Conservation (phyloP, 2,113 vertebrate genomes). For the Smithornis capensis region DNA sequence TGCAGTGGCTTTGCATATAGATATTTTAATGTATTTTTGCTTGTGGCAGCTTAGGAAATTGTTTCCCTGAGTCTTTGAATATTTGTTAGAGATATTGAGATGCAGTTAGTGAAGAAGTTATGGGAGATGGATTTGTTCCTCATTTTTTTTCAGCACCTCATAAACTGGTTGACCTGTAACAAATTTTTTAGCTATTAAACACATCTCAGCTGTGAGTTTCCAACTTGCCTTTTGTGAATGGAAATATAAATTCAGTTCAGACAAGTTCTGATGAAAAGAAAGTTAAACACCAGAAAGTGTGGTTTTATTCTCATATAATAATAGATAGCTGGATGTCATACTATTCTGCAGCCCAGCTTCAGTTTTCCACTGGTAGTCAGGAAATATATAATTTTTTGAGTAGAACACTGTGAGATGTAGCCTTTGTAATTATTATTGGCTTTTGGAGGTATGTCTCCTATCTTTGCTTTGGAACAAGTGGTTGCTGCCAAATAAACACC, state of each 20-base stretch:
- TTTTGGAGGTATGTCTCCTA: not conserved
- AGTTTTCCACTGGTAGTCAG: not conserved
- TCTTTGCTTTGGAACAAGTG: not conserved
- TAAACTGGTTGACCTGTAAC: not conserved
- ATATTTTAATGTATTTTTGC: not conserved
- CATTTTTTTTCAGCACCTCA: not conserved
- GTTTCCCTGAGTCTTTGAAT: not conserved
- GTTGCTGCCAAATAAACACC: not conserved
- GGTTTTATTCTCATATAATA: not conserved
- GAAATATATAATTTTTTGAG: rapidly evolving
- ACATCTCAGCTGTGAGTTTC: not conserved
- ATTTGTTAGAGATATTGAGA: not conserved
- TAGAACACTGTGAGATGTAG: not conserved
- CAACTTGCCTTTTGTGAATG: not conserved
- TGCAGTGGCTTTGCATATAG: too few relatives aligned
- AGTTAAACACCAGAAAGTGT: not conserved
- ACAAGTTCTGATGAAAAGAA: not conserved
- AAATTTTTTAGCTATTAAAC: not conserved
- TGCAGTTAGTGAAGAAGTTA: not conserved
- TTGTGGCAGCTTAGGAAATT: not conserved
- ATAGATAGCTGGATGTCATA: not conserved
- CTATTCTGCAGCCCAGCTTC: not conserved
- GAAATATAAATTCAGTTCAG: not conserved
- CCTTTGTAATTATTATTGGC: not conserved
- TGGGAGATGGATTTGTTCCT: not conserved